These are phyloP conservation scores for Caenorhabditis sp. DNA, from an alignment of 2,888 invertebrate species.

Conservation along the genomic window DNA sequence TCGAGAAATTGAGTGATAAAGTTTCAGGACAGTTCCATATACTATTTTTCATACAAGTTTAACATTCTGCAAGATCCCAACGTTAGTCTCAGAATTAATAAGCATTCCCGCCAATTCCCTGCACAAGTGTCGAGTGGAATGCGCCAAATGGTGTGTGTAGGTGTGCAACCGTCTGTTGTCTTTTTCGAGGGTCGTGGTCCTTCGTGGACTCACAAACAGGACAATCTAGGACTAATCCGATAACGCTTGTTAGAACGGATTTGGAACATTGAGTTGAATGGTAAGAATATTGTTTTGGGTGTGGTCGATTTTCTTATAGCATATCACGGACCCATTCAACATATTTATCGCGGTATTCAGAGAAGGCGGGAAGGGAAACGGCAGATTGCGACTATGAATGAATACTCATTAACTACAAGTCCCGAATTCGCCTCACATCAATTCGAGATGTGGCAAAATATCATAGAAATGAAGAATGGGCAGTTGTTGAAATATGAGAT, in stretches of 20 bases:
- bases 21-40: too few species aligned
- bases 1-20: too few species aligned
- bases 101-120: not conserved
- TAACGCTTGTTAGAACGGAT: slow-evolving; percentile 12
- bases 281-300: not conserved
- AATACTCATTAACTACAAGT: too few species aligned
- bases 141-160: slow-evolving; percentile 66
- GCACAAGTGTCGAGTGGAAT: slow-evolving; percentile 48
- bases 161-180: slow-evolving; percentile 50
- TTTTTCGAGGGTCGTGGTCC: slow-evolving; percentile 42
- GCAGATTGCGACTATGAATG: slow-evolving; percentile 52
- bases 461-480: too few species aligned
- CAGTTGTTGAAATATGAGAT: too few species aligned
- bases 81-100: not conserved
- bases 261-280: not conserved
- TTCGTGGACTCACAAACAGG: slow-evolving; percentile 19
- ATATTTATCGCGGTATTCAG: not conserved
- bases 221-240: slow-evolving; percentile 44
- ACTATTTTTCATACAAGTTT: too few species aligned
- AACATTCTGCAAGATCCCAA: not conserved
- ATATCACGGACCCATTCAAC: slow-evolving; percentile 7
- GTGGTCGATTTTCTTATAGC: not conserved
- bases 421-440: too few species aligned
- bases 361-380: slow-evolving; percentile 9
- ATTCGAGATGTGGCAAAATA: too few species aligned